Percentiles rank a stretch among this genome's conserved stretches.
Evolutionary conservation across 2,113 vertebrate genomes (phyloP).

Genomic region (Perca schrenkii): DNA sequence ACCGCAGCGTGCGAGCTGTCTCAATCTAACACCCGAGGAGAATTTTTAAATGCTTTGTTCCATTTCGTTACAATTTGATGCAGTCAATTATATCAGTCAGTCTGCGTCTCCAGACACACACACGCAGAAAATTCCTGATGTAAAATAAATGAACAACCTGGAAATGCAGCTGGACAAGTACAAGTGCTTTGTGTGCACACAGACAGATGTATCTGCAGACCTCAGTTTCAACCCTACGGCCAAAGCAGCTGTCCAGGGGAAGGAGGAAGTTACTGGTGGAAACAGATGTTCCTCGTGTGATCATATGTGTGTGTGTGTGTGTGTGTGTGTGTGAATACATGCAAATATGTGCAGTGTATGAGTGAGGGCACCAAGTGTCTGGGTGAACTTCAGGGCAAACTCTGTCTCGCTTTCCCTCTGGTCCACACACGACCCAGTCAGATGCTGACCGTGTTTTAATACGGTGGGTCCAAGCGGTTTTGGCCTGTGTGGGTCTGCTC

Average conservation of each 20-base stretch:
- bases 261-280: slow-evolving; percentile 2
- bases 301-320: not conserved
- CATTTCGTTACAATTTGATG: not conserved
- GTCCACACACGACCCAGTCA: slow-evolving; percentile 25
- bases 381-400: slow-evolving; percentile 57
- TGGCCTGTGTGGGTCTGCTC: not conserved
- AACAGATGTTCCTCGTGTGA: slow-evolving; percentile 61
- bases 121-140: not conserved
- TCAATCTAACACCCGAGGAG: not conserved
- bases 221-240: slow-evolving; percentile 33
- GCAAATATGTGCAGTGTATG: slow-evolving; percentile 6
- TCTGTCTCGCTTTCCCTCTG: slow-evolving; percentile 36
- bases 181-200: not conserved
- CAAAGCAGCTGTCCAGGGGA: slow-evolving; percentile 39
- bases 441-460: not conserved
- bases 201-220: slow-evolving; percentile 42
- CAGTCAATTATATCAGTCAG: slow-evolving; percentile 1
- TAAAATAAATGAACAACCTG: slow-evolving; percentile 7
- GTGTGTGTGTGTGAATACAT: slow-evolving; percentile 14
- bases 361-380: not conserved
- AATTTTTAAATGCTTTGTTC: not conserved
- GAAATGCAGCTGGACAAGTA: not conserved
- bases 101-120: not conserved
- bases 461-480: not conserved
- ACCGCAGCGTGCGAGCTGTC: not conserved